Evolutionary conservation across 2,888 invertebrate genomes (phyloP), one percentile per base, ranked within the genome.

Genomic region (Linnaemya tessellans): DNA sequence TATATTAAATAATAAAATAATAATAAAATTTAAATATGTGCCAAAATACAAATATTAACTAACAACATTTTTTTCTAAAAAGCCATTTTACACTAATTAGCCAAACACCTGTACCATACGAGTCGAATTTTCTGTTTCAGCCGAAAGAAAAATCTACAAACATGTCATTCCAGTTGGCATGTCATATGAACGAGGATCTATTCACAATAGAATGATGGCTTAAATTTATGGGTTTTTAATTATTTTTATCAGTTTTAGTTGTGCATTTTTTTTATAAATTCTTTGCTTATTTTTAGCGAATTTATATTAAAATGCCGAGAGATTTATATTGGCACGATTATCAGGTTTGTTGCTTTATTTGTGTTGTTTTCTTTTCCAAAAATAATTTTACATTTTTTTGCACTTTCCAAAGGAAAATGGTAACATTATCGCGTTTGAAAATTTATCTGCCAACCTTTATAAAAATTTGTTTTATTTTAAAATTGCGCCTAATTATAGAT

Each of bases 1-100:
- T n/a, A n/a, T n/a, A n/a, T n/a, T n/a, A n/a, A n/a, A n/a, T n/a
- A 11, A 30, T 35, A 25, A 65, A 18, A 35, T 46, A 74, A 25
- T 49, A 74, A 73, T n/a, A 25, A 43, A 41, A 7, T 41, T 46
- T 49, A 77, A 71, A 43, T 58, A 78, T 79, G 83, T 83, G 83
- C 84, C 75, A 80, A 80, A 79, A 38, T 38, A 65, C 18, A 18
- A 49, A 8, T 46, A 20, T 0, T 0, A 65, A 46, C n/a, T 35
- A 35, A 20, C n/a, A n/a, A n/a, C n/a, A n/a, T n/a, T n/a, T 25
- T 60, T 60, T n/a, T 22, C 11, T 46, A 58, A 67, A 22, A 67
- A 67, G 43, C 1, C 13, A 22, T 46, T 46, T 15, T 30, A 51
- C 51, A 62, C 25, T 56, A 0, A 56, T 67, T 35, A 56, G 30